phyloP scores from a whole-genome alignment of 2,113 vertebrate species.

The Mungos mungo region DNA sequence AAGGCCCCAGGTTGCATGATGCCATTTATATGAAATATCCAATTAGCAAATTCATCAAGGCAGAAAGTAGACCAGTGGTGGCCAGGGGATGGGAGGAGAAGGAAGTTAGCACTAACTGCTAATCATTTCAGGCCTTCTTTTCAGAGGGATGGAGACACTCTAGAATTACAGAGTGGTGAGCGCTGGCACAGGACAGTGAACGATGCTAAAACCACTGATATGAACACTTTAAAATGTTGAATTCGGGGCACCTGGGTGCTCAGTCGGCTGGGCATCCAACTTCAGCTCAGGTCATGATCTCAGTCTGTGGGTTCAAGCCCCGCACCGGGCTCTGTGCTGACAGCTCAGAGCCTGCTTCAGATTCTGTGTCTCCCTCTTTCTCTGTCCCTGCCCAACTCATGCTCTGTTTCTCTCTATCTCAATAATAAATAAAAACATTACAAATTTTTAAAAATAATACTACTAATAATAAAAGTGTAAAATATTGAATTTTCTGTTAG shows the following conservation, averaged over 20 bases:
- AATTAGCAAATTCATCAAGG: background rate
- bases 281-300: no score
- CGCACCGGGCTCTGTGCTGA: no score
- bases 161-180: background rate
- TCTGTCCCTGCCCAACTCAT: no score
- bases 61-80: background rate
- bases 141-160: background rate
- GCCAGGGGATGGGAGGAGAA: background rate
- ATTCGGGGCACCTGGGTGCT: background rate
- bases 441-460: no score
- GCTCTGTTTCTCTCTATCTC: no score
- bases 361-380: no score
- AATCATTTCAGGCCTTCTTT: background rate
- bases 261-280: no score
- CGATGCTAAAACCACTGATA: background rate
- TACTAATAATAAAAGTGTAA: background rate
- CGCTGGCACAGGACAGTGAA: background rate
- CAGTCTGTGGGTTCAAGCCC: no score
- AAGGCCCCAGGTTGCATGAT: background rate
- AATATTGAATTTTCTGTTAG: background rate
- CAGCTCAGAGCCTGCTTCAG: no score
- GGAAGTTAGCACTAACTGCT: background rate
- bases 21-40: background rate
- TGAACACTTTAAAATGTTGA: background rate
- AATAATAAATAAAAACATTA: no score